phyloP scores from a whole-genome alignment of 2,888 invertebrate genomes.

The Euzophera pinguis region DNA sequence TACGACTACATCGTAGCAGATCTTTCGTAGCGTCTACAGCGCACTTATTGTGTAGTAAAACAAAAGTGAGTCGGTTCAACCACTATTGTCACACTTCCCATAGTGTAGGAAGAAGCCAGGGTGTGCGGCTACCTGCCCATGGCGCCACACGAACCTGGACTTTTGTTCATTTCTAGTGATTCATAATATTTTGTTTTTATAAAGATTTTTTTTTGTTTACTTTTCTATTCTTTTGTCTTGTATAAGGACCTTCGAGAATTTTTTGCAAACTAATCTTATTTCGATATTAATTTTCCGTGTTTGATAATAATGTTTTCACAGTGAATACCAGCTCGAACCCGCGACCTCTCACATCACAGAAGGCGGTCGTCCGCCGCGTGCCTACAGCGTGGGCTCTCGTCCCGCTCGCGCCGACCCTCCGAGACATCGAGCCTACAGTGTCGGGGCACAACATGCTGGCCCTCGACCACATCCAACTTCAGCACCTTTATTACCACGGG shows the following conservation, averaged over 20 bases:
- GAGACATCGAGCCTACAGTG: conserved; percentile 79
- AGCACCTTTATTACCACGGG: conserved; percentile 52
- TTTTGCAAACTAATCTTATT: no score
- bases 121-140: conserved; percentile 83
- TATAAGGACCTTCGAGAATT: no score
- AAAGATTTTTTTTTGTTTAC: no score
- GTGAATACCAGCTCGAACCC: conserved; percentile 90
- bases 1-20: no score
- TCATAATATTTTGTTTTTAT: no score
- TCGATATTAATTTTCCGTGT: no score
- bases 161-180: conserved; percentile 82
- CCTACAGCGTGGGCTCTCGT: conserved; percentile 92
- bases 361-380: conserved; percentile 82
- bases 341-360: conserved; percentile 86
- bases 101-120: conserved; percentile 35
- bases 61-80: no score
- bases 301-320: conserved; percentile 29
- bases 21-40: no score
- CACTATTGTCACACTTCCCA: no score
- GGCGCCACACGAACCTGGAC: conserved; percentile 73
- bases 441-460: conserved; percentile 50
- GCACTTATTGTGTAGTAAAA: no score
- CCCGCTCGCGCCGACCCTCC: conserved; percentile 78
- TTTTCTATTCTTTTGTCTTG: no score
- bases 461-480: conserved; percentile 38